A percentile compares a stretch with the other conserved stretches of the same genome.
Conservation (phyloP, 1,140 invertebrate genomes). For the Macrotrachela quadricornifera region DNA sequence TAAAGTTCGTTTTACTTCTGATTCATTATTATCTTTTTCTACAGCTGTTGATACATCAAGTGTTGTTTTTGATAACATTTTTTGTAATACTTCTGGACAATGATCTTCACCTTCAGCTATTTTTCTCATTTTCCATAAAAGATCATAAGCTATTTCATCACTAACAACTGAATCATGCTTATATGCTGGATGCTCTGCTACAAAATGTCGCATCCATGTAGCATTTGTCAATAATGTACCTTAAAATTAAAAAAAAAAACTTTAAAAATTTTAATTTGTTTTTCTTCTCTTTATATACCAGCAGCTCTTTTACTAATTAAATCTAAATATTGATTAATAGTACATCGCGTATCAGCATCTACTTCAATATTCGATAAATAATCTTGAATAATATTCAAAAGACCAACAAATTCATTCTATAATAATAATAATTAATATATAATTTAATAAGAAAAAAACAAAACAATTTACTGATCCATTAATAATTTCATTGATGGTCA, state of each 20-base stretch:
- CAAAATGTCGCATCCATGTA: slow-evolving; percentile 71
- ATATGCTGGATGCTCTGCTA: slow-evolving; percentile 67
- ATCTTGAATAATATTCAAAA: not conserved
- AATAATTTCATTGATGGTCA: slow-evolving; percentile 1
- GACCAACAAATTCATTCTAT: not conserved
- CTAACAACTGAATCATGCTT: slow-evolving; percentile 64
- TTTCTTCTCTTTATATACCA: slow-evolving; percentile 35
- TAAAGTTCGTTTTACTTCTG: too few relatives aligned
- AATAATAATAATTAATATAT: not conserved
- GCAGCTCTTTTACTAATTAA: slow-evolving; percentile 67
- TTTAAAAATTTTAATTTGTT: not conserved
- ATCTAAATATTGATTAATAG: slow-evolving; percentile 81
- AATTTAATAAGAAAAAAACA: not conserved
- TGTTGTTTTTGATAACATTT: too few relatives aligned
- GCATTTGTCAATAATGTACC: slow-evolving; percentile 24
- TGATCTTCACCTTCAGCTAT: too few relatives aligned
- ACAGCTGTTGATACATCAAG: too few relatives aligned
- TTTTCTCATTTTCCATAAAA: slow-evolving; percentile 41
- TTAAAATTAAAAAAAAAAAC: not conserved
- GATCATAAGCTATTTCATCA: slow-evolving; percentile 74
- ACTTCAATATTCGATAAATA: not conserved
- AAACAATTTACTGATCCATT: slow-evolving; percentile 3
- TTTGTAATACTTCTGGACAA: too few relatives aligned
- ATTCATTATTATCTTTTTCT: too few relatives aligned
- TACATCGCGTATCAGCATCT: slow-evolving; percentile 88